Base-by-base conservation (phyloP, 2,113 vertebrate genomes). In the Melierax canorus region DNA sequence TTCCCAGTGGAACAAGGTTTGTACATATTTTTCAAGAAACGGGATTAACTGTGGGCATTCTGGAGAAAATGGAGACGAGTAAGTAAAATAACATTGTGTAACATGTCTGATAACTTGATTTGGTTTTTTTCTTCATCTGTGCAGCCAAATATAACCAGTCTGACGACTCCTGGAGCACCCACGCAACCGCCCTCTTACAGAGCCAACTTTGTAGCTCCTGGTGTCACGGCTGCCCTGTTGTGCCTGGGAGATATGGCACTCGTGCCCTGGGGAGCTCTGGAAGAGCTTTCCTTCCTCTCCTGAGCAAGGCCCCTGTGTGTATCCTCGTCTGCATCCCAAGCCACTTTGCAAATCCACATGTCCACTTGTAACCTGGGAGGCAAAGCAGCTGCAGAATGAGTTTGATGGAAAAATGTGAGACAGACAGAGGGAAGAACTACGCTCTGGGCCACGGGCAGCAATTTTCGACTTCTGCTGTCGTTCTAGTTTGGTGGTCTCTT, bases 381-480 rank as follows among this genome's bases (percentile, higher is more conserved):
- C 50, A 55, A 68, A 58, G 55, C 1, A 3, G 9, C 39, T 79
- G 13, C 2, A 12, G 41, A 51, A 56, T 9, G 6, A 86, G 32
- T 66, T 62, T 23, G 48, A 46, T 51, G 62, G 66, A 22, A 75
- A 90, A 56, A 94, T 11, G 9, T 20, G 23, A 78, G 18, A 20
- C 64, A 41, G 29, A 19, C 32, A 75, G 21, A 86, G 13, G 29
- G 58, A 86, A 84, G n/a, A 64, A 16, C 46, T 34, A 15, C 0
- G 0, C 26, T 38, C 11, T 2, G 4, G 46, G 26, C 26, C n/a
- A 23, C 1, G 6, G 53, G 38, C 34, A 50, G 38, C 38, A 62
- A 12, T 72, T 90, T 94, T 85, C 26, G 15, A 4, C 24, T 72
- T 86, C 21, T 59, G 39, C 15, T 88, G 16, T 80, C 6, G 2